Evolutionary conservation across 2,797 vertebrate species (phyloP).

Genomic region (Cyclopterus lumpus): DNA sequence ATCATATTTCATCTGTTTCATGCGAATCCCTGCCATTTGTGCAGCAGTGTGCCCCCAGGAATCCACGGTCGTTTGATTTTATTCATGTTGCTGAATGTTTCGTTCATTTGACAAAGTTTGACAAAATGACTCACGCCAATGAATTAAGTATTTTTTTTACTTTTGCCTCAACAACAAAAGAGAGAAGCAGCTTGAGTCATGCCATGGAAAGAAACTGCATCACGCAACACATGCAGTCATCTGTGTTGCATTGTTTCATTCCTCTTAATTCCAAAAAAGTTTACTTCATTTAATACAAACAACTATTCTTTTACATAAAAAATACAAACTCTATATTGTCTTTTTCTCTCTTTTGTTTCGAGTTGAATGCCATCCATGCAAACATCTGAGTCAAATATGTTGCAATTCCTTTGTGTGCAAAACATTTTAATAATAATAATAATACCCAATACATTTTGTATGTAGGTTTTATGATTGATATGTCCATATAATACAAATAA

Average conservation of each 20-base stretch:
- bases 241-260: background rate
- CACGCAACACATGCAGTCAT: background rate
- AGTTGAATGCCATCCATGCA: background rate
- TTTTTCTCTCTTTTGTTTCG: background rate
- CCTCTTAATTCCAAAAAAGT: rapidly evolving
- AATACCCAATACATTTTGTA: background rate
- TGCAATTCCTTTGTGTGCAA: background rate
- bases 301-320: background rate
- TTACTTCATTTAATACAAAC: background rate
- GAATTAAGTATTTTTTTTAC: constrained; percentile 34
- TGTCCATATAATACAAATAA: background rate
- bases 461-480: background rate
- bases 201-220: constrained; percentile 7
- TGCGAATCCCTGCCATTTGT: constrained; percentile 38
- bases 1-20: constrained; percentile 38
- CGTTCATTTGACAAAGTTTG: constrained; percentile 39
- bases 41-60: constrained; percentile 28
- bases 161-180: constrained; percentile 12
- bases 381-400: background rate
- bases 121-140: constrained; percentile 45
- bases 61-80: constrained; percentile 25
- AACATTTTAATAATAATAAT: background rate
- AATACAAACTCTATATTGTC: background rate
- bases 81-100: constrained; percentile 37
- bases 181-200: constrained; percentile 18